Evolutionary conservation across 2,113 vertebrate species (phyloP).

Genomic region (Lucifuga dentata): DNA sequence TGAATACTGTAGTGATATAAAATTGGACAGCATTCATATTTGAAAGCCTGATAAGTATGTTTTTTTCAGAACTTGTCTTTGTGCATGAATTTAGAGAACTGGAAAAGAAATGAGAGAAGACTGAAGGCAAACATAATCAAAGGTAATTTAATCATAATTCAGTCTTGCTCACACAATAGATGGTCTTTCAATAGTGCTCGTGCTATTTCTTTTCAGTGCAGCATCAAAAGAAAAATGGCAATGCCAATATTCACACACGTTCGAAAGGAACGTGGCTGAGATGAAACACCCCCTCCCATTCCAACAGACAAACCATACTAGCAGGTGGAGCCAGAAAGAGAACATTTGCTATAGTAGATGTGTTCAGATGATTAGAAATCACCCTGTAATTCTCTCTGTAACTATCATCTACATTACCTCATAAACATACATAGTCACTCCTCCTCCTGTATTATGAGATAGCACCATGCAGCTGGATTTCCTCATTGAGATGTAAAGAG

Average conservation of each 20-base stretch:
- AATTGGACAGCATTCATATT: conserved; percentile 62
- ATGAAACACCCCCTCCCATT: conserved; percentile 33
- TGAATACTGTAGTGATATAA: conserved; percentile 59
- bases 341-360: conserved; percentile 50
- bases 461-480: conserved; percentile 66
- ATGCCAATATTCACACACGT: conserved; percentile 14
- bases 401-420: conserved; percentile 61
- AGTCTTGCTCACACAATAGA: conserved; percentile 31
- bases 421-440: conserved; percentile 49
- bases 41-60: conserved; percentile 50
- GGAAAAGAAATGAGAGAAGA: conserved; percentile 34
- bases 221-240: conserved; percentile 31
- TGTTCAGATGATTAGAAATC: conserved; percentile 69
- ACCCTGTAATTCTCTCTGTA: conserved; percentile 56
- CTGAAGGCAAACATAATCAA: conserved; percentile 45
- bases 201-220: conserved; percentile 40
- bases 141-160: conserved; percentile 48
- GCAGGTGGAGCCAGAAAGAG: conserved; percentile 48
- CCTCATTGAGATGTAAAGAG: conserved; percentile 80
- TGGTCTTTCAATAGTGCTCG: conserved; percentile 1
- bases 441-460: conserved; percentile 60
- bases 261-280: background rate
- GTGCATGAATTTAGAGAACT: conserved; percentile 26
- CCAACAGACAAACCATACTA: conserved; percentile 23
- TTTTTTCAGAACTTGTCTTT: conserved; percentile 27